Percentiles rank a stretch among this genome's conserved stretches.
Conservation (phyloP, 2,113 vertebrate species). For the Corydoras sp. region DNA sequence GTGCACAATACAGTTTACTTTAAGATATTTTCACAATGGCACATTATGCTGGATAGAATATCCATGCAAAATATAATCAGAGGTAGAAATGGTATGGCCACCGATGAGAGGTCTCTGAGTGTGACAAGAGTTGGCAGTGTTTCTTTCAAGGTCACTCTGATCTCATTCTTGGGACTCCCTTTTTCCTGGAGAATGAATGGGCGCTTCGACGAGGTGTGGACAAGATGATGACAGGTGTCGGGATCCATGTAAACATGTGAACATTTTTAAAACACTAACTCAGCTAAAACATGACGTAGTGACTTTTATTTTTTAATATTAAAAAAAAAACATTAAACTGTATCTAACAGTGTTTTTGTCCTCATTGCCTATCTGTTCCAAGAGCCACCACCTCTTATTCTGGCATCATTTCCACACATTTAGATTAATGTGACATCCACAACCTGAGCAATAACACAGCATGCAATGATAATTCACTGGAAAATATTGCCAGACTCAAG, state of each 20-base stretch:
- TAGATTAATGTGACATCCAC: slow-evolving; percentile 9
- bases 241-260: neutral
- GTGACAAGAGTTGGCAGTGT: slow-evolving; percentile 55
- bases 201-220: slow-evolving; percentile 6
- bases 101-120: slow-evolving; percentile 29
- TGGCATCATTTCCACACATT: slow-evolving; percentile 3
- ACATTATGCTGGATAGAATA: neutral
- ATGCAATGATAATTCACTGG: slow-evolving; percentile 23
- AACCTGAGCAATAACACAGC: slow-evolving; percentile 13
- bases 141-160: slow-evolving; percentile 67
- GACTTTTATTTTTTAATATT: no score
- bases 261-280: slow-evolving; percentile 5
- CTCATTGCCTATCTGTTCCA: slow-evolving; percentile 10
- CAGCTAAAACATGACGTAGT: neutral
- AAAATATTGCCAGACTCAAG: slow-evolving; percentile 19
- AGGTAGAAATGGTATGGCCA: neutral
- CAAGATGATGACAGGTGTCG: neutral
- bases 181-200: slow-evolving; percentile 18
- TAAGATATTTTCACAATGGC: slow-evolving; percentile 17
- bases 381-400: slow-evolving; percentile 3
- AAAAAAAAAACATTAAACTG: neutral
- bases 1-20: slow-evolving; percentile 14
- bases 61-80: slow-evolving; percentile 12
- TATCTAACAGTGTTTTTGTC: neutral
- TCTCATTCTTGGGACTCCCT: slow-evolving; percentile 66